phyloP scores from a whole-genome alignment of 2,797 vertebrate species.

The Sebastes paucispinis region DNA sequence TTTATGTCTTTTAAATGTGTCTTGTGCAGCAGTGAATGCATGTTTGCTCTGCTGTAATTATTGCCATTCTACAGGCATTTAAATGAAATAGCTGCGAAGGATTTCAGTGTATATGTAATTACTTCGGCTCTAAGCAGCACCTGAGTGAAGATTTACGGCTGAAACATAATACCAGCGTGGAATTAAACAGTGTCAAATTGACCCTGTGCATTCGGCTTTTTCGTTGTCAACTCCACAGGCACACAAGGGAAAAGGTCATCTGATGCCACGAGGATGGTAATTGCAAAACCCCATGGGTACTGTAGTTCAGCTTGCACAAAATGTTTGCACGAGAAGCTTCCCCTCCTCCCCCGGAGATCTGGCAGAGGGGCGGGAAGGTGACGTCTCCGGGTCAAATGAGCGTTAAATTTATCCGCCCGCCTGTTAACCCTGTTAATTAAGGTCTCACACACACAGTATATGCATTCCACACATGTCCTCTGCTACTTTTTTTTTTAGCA shows the following conservation, averaged over 20 bases:
- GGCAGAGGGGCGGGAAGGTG: conserved; percentile 35
- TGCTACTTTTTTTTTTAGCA: neutral
- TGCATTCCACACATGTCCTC: conserved; percentile 12
- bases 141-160: conserved; percentile 12
- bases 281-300: conserved; percentile 44
- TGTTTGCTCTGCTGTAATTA: neutral
- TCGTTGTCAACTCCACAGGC: conserved; percentile 12
- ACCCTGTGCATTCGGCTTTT: conserved; percentile 28
- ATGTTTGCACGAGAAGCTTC: conserved; percentile 26
- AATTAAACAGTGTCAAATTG: conserved; percentile 50
- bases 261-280: conserved; percentile 46
- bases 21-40: neutral
- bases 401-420: conserved; percentile 42
- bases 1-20: neutral
- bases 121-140: neutral
- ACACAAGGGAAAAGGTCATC: conserved; percentile 49
- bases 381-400: conserved; percentile 50
- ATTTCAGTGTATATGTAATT: conserved; percentile 1
- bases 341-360: neutral
- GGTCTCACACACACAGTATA: conserved; percentile 12
- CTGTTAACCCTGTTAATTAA: conserved; percentile 59
- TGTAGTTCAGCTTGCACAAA: conserved; percentile 49
- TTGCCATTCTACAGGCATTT: neutral
- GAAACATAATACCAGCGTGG: neutral
- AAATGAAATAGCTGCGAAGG: neutral